Evolutionary conservation across 2,797 vertebrate genomes (phyloP), one percentile per base, ranked within the genome.

Genomic region (Tauraco hartlaubi): DNA sequence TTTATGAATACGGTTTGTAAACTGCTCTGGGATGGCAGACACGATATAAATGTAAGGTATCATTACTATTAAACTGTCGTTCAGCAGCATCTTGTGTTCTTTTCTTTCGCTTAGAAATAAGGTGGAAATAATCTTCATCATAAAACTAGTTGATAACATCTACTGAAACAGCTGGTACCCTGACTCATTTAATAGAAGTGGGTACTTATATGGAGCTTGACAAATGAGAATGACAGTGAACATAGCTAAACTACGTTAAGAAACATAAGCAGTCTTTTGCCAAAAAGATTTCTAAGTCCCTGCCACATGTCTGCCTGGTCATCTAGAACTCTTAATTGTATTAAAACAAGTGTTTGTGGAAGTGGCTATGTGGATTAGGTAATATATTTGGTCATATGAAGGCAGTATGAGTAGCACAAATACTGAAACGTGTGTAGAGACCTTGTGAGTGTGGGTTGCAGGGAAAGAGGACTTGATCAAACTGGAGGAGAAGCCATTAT

Each of bases 61-160:
- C 3, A 37, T 51, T 88, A 31, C 18, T 74, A 71, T 77, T 83
- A 85, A 94, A 83, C 44, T 74, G 33, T 88, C 61, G 61, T 74
- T 74, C 62, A 83, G 3, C 17, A 62, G 22, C 11, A 16, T 79
- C n/a, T n/a, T 86, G 25, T 28, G 12, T 77, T 90, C 31, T 44
- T 82, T 90, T 56, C 5, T 84, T 87, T 67, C 52, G 56, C 46
- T 87, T 81, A 35, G 23, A 91, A 72, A 54, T 46, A 71, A 71
- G n/a, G 44, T 68, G 39, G n/a, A 96, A 86, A 90, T 48, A 82
- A 71, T 79, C 63, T 61, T 87, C 20, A 43, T 18, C 11, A 43
- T 80, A 76, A 94, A 76, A 3, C 5, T 59, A 9, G 3, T 55
- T 59, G 78, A 82, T 79, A 89, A 41, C 14, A 33, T 77, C 56